Evolutionary conservation across 2,797 vertebrate genomes (phyloP).

Genomic region (Myotis pilosus): DNA sequence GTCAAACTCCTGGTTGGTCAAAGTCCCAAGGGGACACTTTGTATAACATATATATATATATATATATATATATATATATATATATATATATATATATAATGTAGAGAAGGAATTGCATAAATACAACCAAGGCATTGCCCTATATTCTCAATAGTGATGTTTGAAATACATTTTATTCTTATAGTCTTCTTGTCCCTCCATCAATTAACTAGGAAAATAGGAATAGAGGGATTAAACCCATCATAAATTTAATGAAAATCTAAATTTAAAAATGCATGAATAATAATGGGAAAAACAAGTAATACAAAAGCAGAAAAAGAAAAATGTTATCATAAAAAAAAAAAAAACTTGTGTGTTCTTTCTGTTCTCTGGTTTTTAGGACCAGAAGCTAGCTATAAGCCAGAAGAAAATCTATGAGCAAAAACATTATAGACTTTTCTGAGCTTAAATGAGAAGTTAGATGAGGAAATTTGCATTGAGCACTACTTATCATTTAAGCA

Average conservation of each 20-base stretch:
- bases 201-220: background rate
- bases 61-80: no score
- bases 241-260: background rate
- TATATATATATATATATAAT: no score
- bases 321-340: background rate
- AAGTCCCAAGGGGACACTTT: no score
- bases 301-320: background rate
- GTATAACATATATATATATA: no score
- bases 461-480: slow-evolving; percentile 52
- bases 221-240: background rate
- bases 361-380: background rate
- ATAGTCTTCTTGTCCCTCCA: background rate
- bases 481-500: slow-evolving; percentile 66
- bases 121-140: background rate
- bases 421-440: slow-evolving; percentile 44
- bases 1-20: no score
- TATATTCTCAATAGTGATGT: background rate
- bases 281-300: background rate
- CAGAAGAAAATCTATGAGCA: slow-evolving; percentile 2
- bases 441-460: slow-evolving; percentile 52
- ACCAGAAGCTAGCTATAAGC: background rate
- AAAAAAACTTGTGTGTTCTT: background rate
- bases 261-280: background rate
- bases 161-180: slow-evolving; percentile 11
- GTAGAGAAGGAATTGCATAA: background rate